Percentiles rank a stretch among this genome's conserved stretches.
phyloP scores from a whole-genome alignment of 1,140 invertebrate species.

The Sarcophaga peregrina region DNA sequence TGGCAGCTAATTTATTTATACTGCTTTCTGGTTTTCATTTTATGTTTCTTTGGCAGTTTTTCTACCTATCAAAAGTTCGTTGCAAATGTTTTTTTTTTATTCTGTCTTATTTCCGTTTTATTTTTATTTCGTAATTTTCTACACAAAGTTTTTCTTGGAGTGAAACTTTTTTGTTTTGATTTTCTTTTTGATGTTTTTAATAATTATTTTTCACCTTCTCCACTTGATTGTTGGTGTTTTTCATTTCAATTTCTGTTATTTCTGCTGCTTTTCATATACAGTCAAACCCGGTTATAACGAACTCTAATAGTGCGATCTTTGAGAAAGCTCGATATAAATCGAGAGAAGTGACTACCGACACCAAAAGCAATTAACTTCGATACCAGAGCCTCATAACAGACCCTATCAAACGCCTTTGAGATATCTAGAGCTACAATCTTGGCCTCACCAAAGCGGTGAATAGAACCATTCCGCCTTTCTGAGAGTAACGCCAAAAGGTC shows the following conservation, averaged over 20 bases:
- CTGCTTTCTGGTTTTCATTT: background rate
- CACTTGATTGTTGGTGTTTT: background rate
- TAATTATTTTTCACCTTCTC: slow-evolving; percentile 2
- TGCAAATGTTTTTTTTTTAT: background rate
- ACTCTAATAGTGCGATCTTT: too few relatives aligned
- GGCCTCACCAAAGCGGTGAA: too few relatives aligned
- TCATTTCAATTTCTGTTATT: background rate
- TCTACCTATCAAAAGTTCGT: background rate
- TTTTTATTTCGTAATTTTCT: background rate
- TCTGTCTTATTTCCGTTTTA: background rate
- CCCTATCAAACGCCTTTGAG: too few relatives aligned
- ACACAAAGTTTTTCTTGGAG: background rate
- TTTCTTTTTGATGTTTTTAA: slow-evolving; percentile 23
- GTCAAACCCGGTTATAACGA: too few relatives aligned
- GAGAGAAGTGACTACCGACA: too few relatives aligned
- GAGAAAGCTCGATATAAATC: too few relatives aligned
- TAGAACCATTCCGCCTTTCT: too few relatives aligned
- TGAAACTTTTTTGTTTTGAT: background rate
- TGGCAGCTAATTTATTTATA: slow-evolving; percentile 1
- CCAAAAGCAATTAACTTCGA: too few relatives aligned
- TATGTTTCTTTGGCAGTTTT: background rate
- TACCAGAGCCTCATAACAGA: too few relatives aligned
- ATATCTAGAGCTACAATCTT: too few relatives aligned
- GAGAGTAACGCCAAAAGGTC: too few relatives aligned
- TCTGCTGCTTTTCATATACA: background rate